Conservation (phyloP, 2,888 invertebrate species). For the Tyria jacobaeae region DNA sequence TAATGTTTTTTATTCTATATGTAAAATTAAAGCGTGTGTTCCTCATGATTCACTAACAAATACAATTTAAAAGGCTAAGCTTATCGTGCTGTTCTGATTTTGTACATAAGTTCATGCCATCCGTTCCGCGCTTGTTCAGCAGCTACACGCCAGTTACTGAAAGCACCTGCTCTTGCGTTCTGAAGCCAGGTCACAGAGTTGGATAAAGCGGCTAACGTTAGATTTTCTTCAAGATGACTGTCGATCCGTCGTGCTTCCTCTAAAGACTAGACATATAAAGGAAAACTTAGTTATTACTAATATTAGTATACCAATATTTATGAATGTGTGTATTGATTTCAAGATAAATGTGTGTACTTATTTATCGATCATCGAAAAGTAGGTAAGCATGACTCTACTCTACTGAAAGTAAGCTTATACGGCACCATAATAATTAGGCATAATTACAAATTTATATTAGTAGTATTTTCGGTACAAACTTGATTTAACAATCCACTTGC, state of each 20-base stretch:
- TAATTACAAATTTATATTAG: background rate
- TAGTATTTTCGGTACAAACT: constrained; percentile 47
- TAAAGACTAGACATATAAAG: constrained; percentile 47
- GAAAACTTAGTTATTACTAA: background rate
- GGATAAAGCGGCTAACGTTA: constrained; percentile 59
- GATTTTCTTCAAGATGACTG: constrained; percentile 68
- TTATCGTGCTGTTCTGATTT: constrained; percentile 59
- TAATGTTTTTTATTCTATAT: background rate
- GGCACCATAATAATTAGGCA: too few species aligned
- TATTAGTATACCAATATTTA: too few species aligned
- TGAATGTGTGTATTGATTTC: too few species aligned
- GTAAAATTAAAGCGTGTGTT: background rate
- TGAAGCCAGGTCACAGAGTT: constrained; percentile 67
- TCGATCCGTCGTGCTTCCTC: constrained; percentile 67
- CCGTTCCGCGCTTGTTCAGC: constrained; percentile 55
- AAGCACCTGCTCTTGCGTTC: constrained; percentile 60
- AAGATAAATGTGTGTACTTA: too few species aligned
- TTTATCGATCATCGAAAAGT: too few species aligned
- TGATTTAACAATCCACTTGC: constrained; percentile 63
- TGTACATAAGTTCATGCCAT: constrained; percentile 75
- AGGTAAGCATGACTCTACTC: too few species aligned
- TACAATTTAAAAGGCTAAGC: constrained; percentile 4
- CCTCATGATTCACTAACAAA: background rate
- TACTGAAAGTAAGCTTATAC: too few species aligned
- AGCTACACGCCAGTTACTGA: constrained; percentile 66